Evolutionary conservation across 2,113 vertebrate species (phyloP), one percentile per base, ranked within the genome.

Genomic region (Podiceps cristatus): DNA sequence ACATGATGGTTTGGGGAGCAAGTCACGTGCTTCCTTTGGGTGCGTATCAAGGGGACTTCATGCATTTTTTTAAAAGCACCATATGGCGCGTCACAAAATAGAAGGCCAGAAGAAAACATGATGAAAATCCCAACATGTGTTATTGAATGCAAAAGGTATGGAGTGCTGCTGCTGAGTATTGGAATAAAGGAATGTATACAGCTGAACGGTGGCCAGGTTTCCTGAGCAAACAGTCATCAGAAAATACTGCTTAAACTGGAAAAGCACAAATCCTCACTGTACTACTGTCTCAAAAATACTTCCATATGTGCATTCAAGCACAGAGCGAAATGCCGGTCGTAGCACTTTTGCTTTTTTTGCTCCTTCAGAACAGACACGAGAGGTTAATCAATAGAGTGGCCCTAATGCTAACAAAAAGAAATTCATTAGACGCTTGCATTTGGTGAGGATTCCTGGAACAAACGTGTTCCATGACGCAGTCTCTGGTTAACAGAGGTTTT

Each of bases 361-460:
- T 93, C 50, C 45, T 75, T 90, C 53, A 0, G 1, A 64, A 55
- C 10, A 79, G 74, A 33, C 31, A 47, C 27, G 25, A 82, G 90
- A 92, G 49, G 44, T 85, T 82, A 86, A 96, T 83, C 58, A 76
- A 76, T 72, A 72, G 45, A 82, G 17, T 47, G 58, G 24, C 24
- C 42, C 13, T 88, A 76, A 79, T n/a, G 45, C 11, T 79, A 80
- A 66, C 35, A 58, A 71, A 84, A 94, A 74, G 10, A 92, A 93
- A 86, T 72, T 96, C 60, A 69, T 95, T 49, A 93, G 35, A 60
- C 1, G 3, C 50, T 20, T 81, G 18, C 4, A 3, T 81, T 73
- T 89, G 52, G 94, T 83, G 91, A 88, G 66, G 29, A 90, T 88
- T 96, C 93, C 76, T 95, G 88, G 89, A 96, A 89, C 24, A 53